Evolutionary conservation across 2,797 vertebrate species (phyloP).

Genomic region (Hylomyscus alleni): DNA sequence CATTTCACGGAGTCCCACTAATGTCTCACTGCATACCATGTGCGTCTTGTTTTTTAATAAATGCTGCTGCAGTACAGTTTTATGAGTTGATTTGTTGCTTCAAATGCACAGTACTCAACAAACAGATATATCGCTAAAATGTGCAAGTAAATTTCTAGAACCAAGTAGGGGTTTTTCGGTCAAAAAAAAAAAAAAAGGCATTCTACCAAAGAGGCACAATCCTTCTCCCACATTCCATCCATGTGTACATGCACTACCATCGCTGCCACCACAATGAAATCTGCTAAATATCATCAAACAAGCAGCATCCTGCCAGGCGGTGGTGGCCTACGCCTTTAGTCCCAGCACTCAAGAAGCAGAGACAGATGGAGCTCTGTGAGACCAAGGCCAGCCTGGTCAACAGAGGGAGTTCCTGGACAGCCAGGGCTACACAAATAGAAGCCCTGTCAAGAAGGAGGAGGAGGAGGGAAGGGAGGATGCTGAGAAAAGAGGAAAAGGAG

Average conservation of each 20-base stretch:
- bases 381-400: background rate
- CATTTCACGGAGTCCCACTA: constrained; percentile 70
- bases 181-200: constrained; percentile 15
- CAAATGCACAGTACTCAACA: constrained; percentile 31
- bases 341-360: background rate
- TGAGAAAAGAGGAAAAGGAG: background rate
- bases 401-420: background rate
- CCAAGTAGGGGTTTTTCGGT: constrained; percentile 48
- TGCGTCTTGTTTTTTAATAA: constrained; percentile 69
- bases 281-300: background rate
- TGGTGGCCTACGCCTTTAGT: background rate
- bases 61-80: constrained; percentile 61
- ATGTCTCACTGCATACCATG: constrained; percentile 56
- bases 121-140: constrained; percentile 68
- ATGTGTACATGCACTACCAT: fast-evolving
- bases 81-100: constrained; percentile 73
- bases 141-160: constrained; percentile 57
- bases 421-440: background rate
- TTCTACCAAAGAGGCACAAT: background rate
- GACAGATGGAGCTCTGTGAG: background rate
- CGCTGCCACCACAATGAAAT: background rate
- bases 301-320: background rate
- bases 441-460: background rate
- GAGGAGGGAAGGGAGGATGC: background rate
- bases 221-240: background rate